Base-by-base conservation (phyloP, 2,888 invertebrate species). In the Pterostichus madidus region DNA sequence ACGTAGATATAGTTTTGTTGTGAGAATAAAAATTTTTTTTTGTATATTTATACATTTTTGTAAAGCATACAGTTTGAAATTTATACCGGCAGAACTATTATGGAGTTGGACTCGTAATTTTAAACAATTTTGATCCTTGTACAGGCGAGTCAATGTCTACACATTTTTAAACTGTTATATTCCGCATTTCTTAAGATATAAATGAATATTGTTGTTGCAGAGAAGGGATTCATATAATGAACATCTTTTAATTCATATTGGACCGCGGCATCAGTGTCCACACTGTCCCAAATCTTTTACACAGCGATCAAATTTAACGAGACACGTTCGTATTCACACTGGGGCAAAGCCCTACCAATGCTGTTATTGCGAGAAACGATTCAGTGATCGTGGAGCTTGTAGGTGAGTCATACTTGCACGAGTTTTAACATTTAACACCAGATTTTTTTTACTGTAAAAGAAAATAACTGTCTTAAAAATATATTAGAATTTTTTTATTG, bases 221-320 rank as follows among this genome's bases (percentile, higher is more conserved):
- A 91, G 92, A 85, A 90, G 91, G 76, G 93, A 93, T 85, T 92
- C 92, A 6, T 92, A 90, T 88, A 91, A 92, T 84, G 93, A 93
- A 86, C 93, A 93, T 89, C 87, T 92, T 0, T 89, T 91, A 84
- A 93, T 93, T 84, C 93, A 93, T 90, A 91, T 91, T 84, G 92
- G 92, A 0, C 92, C 92, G 0, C 90, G 91, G 0, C 92, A 92
- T 88, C 92, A 92, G 81, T 93, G 93, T 87, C 92, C 92, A 39
- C 92, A 92, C 88, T 93, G 93, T 86, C 91, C 92, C 13, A 92
- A 92, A 90, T 90, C 91, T 10, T 93, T 93, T 89, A 92, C 92
- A 46, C 93, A 93, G 86, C 91, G 92, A 59, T 92, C 92, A 83
- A 92, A 93, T 89, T 91, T 93, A 90, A 86, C 92, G 79, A 90